Evolutionary conservation across 2,797 vertebrate species (phyloP).

Genomic region (Sebastes hopkinsi): DNA sequence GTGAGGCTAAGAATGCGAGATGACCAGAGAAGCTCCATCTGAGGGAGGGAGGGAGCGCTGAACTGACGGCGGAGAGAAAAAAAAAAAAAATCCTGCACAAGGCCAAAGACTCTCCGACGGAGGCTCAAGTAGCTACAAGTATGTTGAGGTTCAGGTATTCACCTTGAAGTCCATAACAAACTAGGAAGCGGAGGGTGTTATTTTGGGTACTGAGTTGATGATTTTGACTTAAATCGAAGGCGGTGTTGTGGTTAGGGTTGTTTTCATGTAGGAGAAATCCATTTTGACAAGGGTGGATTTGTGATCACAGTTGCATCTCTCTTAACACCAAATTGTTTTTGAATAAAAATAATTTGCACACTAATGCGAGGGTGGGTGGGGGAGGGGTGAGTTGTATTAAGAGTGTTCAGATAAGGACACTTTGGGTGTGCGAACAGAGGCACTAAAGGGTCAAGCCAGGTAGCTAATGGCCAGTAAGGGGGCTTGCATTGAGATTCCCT

Average conservation of each 20-base stretch:
- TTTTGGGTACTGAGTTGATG: slow-evolving; percentile 28
- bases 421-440: slow-evolving; percentile 27
- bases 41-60: slow-evolving; percentile 30
- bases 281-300: slow-evolving; percentile 26
- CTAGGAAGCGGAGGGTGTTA: slow-evolving; percentile 20
- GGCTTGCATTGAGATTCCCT: slow-evolving; percentile 24
- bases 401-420: slow-evolving; percentile 40
- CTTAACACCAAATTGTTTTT: slow-evolving; percentile 31
- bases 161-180: slow-evolving; percentile 10
- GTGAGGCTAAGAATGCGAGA: slow-evolving; percentile 29
- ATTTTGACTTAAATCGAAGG: slow-evolving; percentile 39
- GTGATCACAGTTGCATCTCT: slow-evolving; percentile 37
- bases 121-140: slow-evolving; percentile 13
- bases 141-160: slow-evolving; percentile 33
- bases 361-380: not conserved
- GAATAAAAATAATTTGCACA: slow-evolving; percentile 37
- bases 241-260: slow-evolving; percentile 18
- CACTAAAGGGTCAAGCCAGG: slow-evolving; percentile 53
- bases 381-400: slow-evolving; percentile 5
- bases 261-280: slow-evolving; percentile 41
- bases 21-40: slow-evolving; percentile 36
- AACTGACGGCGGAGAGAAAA: not conserved
- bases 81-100: slow-evolving; percentile 17
- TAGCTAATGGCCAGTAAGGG: slow-evolving; percentile 61
- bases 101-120: slow-evolving; percentile 59